Percentiles rank a stretch among this genome's conserved stretches.
Conservation (phyloP, 2,888 invertebrate genomes). For the Corythucha ciliata region DNA sequence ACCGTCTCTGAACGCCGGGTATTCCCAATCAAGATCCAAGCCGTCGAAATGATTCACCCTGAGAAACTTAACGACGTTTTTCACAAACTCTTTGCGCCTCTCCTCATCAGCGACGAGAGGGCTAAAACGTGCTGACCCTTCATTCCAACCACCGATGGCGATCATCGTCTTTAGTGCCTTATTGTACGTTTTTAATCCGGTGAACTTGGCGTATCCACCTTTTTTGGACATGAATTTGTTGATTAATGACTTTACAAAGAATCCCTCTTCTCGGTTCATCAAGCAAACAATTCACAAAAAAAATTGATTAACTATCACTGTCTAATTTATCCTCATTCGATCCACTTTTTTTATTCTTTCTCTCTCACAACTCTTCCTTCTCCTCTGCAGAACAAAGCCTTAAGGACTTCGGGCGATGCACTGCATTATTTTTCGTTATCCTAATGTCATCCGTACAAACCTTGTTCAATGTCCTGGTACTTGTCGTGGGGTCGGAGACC, state of each 20-base stretch:
- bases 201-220: constrained; percentile 93
- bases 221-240: too few relatives aligned
- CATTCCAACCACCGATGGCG: constrained; percentile 91
- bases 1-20: constrained; percentile 67
- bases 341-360: too few relatives aligned
- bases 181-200: constrained; percentile 84
- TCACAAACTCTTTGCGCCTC: constrained; percentile 68
- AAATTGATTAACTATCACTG: too few relatives aligned
- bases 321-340: too few relatives aligned
- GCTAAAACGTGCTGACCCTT: constrained; percentile 78
- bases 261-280: too few relatives aligned
- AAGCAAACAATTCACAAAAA: too few relatives aligned
- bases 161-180: constrained; percentile 81
- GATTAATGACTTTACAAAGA: too few relatives aligned
- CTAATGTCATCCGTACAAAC: too few relatives aligned
- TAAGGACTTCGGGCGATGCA: too few relatives aligned
- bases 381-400: too few relatives aligned
- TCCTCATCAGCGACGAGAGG: constrained; percentile 75
- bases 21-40: constrained; percentile 86
- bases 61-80: constrained; percentile 73
- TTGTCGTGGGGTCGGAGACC: constrained; percentile 86
- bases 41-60: constrained; percentile 78
- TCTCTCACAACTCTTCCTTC: too few relatives aligned
- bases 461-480: constrained; percentile 92
- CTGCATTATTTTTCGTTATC: too few relatives aligned